Evolutionary conservation across 30 jellyfish, hydroid and myxozoan genomes (phyloP).

Genomic region (Pseudorhiza aurosa): DNA sequence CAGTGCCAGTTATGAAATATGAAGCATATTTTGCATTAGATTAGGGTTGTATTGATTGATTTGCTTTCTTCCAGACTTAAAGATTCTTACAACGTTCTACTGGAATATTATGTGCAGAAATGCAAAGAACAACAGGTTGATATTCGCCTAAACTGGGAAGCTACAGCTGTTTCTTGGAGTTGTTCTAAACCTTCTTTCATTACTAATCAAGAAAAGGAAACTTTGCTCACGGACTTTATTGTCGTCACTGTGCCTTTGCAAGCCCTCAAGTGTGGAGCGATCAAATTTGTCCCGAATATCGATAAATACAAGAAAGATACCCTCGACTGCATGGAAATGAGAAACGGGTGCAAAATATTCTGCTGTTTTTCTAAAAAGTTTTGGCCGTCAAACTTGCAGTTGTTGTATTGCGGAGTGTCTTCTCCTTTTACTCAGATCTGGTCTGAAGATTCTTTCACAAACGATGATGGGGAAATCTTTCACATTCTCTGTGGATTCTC

Average conservation of each 20-base stretch:
- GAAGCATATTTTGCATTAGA: too few species aligned
- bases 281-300: constrained; percentile 38
- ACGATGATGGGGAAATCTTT: not conserved
- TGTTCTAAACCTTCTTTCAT: not conserved
- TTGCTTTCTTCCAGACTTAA: constrained; percentile 43
- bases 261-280: constrained; percentile 43
- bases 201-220: not conserved
- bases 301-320: constrained; percentile 3
- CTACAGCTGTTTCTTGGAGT: constrained; percentile 24
- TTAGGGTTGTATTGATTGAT: too few species aligned
- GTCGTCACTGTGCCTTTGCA: constrained; percentile 57
- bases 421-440: constrained; percentile 59
- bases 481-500: constrained; percentile 56
- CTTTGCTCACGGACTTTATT: not conserved
- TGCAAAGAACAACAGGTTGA: constrained; percentile 12
- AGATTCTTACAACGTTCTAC: constrained; percentile 3
- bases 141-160: constrained; percentile 45
- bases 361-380: constrained; percentile 41
- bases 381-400: constrained; percentile 23
- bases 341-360: constrained; percentile 59
- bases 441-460: constrained; percentile 22
- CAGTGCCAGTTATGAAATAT: too few species aligned
- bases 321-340: constrained; percentile 47
- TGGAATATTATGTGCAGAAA: constrained; percentile 16
- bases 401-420: not conserved